These are phyloP conservation scores for Indicator maculatus DNA, from an alignment of 2,113 vertebrate species.

Conservation along the genomic window DNA sequence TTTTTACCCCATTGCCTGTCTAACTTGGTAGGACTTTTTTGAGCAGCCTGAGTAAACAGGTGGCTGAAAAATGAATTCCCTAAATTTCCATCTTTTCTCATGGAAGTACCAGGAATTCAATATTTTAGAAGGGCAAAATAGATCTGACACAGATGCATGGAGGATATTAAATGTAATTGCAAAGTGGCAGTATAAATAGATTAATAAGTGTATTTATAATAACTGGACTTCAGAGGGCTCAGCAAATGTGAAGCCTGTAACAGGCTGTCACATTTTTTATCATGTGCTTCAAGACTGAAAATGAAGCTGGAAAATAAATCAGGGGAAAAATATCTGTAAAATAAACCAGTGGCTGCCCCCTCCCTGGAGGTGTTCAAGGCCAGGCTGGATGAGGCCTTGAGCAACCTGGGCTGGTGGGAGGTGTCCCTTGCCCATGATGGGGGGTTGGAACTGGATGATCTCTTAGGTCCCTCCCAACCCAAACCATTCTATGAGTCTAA, in stretches of 20 bases:
- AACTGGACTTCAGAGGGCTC: neutral
- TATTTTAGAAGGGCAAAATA: neutral
- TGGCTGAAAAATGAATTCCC: neutral
- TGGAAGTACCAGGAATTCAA: neutral
- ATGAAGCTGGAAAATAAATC: neutral
- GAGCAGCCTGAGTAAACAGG: neutral
- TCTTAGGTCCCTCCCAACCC: no score
- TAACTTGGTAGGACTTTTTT: neutral
- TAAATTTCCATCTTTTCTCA: neutral
- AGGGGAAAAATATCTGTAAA: neutral
- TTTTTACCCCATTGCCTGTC: conserved; percentile 10
- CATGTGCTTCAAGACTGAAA: neutral
- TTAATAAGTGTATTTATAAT: neutral
- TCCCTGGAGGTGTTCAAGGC: no score
- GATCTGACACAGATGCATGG: neutral
- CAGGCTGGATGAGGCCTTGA: no score
- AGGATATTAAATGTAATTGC: neutral
- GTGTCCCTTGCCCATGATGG: no score
- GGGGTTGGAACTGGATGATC: no score
- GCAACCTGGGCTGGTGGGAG: no score
- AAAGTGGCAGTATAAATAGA: neutral
- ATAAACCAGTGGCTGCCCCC: no score
- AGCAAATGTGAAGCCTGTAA: neutral
- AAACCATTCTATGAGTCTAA: neutral
- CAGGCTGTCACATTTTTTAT: neutral